Conservation (phyloP, 2,888 invertebrate genomes). For the Synanthedon vespiformis region DNA sequence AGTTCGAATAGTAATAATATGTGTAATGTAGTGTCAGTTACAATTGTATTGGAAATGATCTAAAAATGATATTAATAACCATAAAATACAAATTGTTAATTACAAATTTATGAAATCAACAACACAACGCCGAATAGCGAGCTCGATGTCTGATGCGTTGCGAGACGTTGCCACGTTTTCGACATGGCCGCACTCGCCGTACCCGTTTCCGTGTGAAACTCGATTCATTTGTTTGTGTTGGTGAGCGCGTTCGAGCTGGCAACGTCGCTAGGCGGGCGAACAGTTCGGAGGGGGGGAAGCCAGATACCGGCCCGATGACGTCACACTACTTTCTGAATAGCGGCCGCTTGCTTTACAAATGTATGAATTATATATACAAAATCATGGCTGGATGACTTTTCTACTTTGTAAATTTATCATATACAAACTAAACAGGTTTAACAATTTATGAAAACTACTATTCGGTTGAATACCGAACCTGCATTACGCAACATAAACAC, state of each 20-base stretch:
- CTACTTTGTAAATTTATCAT: too few species aligned
- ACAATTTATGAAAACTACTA: too few species aligned
- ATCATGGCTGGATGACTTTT: too few species aligned
- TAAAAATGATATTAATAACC: too few species aligned
- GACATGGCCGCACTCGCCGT: slow-evolving; percentile 65
- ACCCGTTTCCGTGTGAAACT: slow-evolving; percentile 70
- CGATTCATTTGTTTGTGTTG: slow-evolving; percentile 56
- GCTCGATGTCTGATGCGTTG: slow-evolving; percentile 62
- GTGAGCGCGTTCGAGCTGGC: slow-evolving; percentile 9
- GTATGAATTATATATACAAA: not conserved
- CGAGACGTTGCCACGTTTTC: slow-evolving; percentile 63
- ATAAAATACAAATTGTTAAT: too few species aligned
- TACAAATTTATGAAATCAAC: slow-evolving; percentile 26
- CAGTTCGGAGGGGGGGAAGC: slow-evolving; percentile 16
- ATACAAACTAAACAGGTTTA: too few species aligned
- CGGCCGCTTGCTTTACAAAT: not conserved
- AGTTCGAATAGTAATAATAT: too few species aligned
- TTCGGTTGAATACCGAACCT: too few species aligned
- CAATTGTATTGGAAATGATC: too few species aligned
- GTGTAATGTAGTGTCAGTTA: too few species aligned
- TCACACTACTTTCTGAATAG: slow-evolving; percentile 58
- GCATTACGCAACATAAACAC: too few species aligned
- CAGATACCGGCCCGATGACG: slow-evolving; percentile 56
- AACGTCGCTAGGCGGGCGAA: slow-evolving; percentile 31
- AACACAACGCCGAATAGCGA: slow-evolving; percentile 48